Conservation (phyloP, 2,888 invertebrate genomes). For the Drosophila neoperkinsi region DNA sequence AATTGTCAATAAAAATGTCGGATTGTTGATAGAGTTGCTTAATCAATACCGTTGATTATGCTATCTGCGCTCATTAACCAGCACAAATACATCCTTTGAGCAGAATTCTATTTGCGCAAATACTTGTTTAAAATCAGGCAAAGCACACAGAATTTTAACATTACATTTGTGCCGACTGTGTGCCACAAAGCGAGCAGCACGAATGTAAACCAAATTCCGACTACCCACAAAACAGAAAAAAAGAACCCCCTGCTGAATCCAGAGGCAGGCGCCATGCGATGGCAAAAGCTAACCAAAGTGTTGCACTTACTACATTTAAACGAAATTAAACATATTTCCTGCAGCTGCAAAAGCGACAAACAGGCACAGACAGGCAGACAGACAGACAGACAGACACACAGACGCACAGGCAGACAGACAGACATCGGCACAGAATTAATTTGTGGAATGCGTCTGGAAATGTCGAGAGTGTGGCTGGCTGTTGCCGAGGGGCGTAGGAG, state of each 20-base stretch:
- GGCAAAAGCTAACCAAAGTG: constrained; percentile 73
- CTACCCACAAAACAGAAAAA: constrained; percentile 4
- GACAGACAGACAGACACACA: constrained; percentile 3
- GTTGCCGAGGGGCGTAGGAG: not conserved
- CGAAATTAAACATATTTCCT: constrained; percentile 79
- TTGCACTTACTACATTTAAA: constrained; percentile 78
- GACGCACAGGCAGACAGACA: constrained; percentile 2
- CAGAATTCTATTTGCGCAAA: constrained; percentile 28
- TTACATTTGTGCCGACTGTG: constrained; percentile 32
- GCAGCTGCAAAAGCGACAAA: constrained; percentile 61
- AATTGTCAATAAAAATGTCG: not conserved
- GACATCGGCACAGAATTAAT: constrained; percentile 68
- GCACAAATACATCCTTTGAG: constrained; percentile 48
- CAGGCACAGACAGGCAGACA: constrained; percentile 15
- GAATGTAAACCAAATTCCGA: constrained; percentile 31
- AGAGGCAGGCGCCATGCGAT: constrained; percentile 16
- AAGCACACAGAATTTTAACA: constrained; percentile 16
- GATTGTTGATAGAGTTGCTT: constrained; percentile 2
- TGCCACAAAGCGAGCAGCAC: constrained; percentile 30
- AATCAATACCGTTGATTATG: constrained; percentile 30
- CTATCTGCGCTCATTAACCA: constrained; percentile 42
- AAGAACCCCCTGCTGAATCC: not conserved
- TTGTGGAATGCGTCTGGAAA: constrained; percentile 68
- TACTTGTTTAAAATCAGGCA: constrained; percentile 31
- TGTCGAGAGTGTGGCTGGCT: not conserved